Evolutionary conservation across 2,888 invertebrate species (phyloP).

Genomic region (Drosophila nigricruria): DNA sequence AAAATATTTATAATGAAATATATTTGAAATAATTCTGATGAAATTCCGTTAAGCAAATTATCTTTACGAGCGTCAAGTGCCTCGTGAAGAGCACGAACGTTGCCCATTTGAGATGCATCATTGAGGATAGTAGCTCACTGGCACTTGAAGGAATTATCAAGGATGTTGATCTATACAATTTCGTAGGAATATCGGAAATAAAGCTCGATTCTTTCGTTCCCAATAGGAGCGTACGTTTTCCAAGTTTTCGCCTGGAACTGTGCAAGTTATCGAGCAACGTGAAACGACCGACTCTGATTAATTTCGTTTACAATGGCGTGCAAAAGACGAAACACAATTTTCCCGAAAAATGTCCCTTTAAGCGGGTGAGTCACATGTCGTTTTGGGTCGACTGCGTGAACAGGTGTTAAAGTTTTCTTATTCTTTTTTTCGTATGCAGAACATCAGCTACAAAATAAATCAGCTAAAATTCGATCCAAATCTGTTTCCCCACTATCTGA

Average conservation of each 20-base stretch:
- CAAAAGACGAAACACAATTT: constrained; percentile 30
- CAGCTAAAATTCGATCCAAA: constrained; percentile 35
- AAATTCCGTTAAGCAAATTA: not conserved
- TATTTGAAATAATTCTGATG: not conserved
- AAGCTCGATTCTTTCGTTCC: not conserved
- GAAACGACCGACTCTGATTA: not conserved
- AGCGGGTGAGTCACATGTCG: constrained; percentile 24
- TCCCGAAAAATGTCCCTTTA: constrained; percentile 48
- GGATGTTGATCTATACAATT: not conserved
- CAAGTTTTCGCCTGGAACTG: not conserved
- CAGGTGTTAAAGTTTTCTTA: not conserved
- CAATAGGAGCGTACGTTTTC: not conserved
- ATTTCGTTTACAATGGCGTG: constrained; percentile 21
- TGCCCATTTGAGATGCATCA: not conserved
- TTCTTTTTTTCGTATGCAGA: constrained; percentile 24
- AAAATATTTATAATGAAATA: not conserved
- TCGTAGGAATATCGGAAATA: not conserved
- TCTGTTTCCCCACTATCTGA: constrained; percentile 40
- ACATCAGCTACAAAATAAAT: constrained; percentile 28
- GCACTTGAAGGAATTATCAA: not conserved
- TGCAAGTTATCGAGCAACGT: not conserved
- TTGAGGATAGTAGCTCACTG: not conserved
- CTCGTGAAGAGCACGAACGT: not conserved
- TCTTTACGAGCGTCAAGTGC: not conserved
- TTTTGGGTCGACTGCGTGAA: not conserved